Base-by-base conservation (phyloP, 2,888 invertebrate genomes). In the Phortica okadai region DNA sequence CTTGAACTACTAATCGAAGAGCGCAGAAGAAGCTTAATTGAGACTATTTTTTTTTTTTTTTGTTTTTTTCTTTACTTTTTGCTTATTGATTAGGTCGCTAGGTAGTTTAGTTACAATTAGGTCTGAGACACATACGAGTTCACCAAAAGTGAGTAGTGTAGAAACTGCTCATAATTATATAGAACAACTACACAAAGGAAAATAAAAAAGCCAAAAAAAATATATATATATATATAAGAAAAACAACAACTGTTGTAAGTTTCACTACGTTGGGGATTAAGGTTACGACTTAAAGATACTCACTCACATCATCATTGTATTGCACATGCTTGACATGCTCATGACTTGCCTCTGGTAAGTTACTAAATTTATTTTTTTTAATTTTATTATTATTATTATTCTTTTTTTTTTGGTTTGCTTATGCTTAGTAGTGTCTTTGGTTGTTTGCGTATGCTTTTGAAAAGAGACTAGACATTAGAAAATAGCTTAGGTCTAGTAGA, bases 271-370 rank as follows among this genome's bases (percentile, higher is more conserved):
- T 50, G 1, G 8, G 50, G 50, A 2, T 50, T 50, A 50, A 50
- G 50, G 50, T 50, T 50, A 14, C 33, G 33, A 4, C 33, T 33
- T 33, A 33, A 33, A 33, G 33, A 4, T 33, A 33, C 33, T 33
- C 33, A 33, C 14, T 50, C 50, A 50, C 3, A 50, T 14, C 50
- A 14, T 11, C 14, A 14, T 11, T 14, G 2, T 14, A 11, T 14
- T 50, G 50, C 8, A 50, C 50, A 50, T 50, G 50, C 78, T 78
- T 78, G 87, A 87, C 80, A 81, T 6, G 74, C 62, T 77, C 77
- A 78, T 67, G 76, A 75, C 72, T 74, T 76, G 78, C 74, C 33
- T 33, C 33, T 33, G 33, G 33, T 33, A 33, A 33, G 33, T 33
- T 33, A 4, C 33, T 33, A 33, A 33, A 33, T 33, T 2, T 4